A percentile compares a stretch with the other conserved stretches of the same genome.
Evolutionary conservation across 2,888 invertebrate genomes (phyloP).

Genomic region (Drosophila atripex): DNA sequence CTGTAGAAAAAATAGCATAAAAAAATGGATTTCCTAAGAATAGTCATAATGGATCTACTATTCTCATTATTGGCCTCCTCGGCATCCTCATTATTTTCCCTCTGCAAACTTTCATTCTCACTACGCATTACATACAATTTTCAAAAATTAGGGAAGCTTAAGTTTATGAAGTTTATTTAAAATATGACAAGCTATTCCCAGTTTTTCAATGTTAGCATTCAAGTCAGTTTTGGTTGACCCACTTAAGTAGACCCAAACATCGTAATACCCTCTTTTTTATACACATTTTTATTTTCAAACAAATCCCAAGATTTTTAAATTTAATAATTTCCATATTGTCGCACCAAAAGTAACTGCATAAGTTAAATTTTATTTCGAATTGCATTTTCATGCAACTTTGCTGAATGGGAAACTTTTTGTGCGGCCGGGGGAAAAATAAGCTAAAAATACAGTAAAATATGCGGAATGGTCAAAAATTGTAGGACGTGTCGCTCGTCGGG

Average conservation of each 20-base stretch:
- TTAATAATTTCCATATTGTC: constrained; percentile 57
- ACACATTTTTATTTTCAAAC: not conserved
- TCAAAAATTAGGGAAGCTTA: not conserved
- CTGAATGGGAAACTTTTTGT: constrained; percentile 55
- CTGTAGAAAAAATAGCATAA: not conserved
- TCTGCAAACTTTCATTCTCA: not conserved
- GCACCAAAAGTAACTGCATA: constrained; percentile 45
- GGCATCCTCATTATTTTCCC: not conserved
- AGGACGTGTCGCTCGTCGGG: not conserved
- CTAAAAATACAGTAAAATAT: constrained; percentile 21
- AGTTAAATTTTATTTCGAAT: constrained; percentile 66
- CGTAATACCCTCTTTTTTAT: constrained; percentile 5
- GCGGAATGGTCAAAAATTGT: constrained; percentile 41
- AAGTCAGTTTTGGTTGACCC: not conserved
- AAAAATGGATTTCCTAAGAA: too few species aligned
- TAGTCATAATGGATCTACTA: not conserved
- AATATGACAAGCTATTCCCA: not conserved
- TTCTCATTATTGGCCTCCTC: not conserved
- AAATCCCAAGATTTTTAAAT: constrained; percentile 7
- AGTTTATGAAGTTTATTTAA: constrained; percentile 15
- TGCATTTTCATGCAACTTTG: constrained; percentile 61
- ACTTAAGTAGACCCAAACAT: not conserved
- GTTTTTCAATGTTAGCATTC: not conserved
- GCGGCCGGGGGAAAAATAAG: constrained; percentile 1
- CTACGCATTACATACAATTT: constrained; percentile 16